Percentiles rank a stretch among this genome's conserved stretches.
These are phyloP conservation scores for Agonopterix alstromeriana DNA, from an alignment of 2,888 invertebrate genomes.

Conservation along the genomic window DNA sequence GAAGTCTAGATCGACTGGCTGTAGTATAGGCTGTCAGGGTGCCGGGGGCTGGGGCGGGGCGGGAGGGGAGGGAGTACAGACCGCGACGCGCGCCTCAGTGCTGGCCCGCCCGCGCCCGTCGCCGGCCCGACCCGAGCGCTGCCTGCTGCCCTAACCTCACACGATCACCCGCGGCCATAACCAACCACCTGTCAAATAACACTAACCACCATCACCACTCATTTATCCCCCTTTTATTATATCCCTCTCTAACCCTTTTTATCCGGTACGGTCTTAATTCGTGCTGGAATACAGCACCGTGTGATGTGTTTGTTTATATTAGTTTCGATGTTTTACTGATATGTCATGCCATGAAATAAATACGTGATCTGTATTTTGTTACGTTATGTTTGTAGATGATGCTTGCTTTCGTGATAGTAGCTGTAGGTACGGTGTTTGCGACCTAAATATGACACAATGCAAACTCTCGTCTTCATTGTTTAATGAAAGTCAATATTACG, in stretches of 20 bases:
- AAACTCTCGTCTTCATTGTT: too few species aligned
- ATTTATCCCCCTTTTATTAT: not conserved
- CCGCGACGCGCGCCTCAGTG: slow-evolving; percentile 61
- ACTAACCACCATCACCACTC: not conserved
- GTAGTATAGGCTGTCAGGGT: slow-evolving; percentile 21
- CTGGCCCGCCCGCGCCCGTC: slow-evolving; percentile 70
- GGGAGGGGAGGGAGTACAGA: not conserved
- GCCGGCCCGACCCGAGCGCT: slow-evolving; percentile 54
- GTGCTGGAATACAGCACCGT: not conserved
- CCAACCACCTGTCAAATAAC: slow-evolving; percentile 11
- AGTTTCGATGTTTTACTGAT: not conserved
- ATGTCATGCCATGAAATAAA: not conserved
- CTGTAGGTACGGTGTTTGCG: too few species aligned
- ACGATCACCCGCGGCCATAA: not conserved
- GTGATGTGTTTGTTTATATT: slow-evolving; percentile 5
- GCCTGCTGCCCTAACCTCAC: slow-evolving; percentile 58
- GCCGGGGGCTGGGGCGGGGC: slow-evolving; percentile 41
- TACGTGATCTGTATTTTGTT: too few species aligned
- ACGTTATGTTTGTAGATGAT: not conserved
- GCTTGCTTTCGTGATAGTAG: too few species aligned
- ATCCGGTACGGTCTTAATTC: not conserved
- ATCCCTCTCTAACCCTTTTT: not conserved
- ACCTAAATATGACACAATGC: too few species aligned
- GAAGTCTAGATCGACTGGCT: slow-evolving; percentile 41
- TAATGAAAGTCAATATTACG: too few species aligned